Evolutionary conservation across 2,888 invertebrate species (phyloP).

Genomic region (Cancer borealis): DNA sequence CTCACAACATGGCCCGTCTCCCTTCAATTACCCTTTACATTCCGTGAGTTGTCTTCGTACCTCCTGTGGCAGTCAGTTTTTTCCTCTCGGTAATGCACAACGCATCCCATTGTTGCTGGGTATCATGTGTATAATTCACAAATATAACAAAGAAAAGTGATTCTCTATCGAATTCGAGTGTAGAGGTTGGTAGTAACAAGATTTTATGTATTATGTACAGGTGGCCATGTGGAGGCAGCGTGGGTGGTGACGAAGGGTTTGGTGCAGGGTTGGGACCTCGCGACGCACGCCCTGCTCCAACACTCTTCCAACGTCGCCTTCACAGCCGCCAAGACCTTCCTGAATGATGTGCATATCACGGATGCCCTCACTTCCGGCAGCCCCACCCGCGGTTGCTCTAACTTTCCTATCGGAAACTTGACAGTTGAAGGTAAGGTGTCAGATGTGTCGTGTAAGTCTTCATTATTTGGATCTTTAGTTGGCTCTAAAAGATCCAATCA

Average conservation of each 20-base stretch:
- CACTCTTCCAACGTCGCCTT: background rate
- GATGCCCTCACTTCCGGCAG: background rate
- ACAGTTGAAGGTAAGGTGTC: background rate
- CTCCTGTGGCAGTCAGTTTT: background rate
- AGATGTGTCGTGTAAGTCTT: background rate
- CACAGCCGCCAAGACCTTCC: conserved; percentile 53
- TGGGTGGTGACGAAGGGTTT: background rate
- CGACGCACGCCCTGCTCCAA: conserved; percentile 23
- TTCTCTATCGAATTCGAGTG: background rate
- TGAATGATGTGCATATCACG: background rate
- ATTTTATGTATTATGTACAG: background rate
- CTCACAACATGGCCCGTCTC: background rate
- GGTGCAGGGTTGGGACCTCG: conserved; percentile 54
- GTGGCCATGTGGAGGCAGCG: background rate
- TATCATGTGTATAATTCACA: background rate
- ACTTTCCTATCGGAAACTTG: background rate
- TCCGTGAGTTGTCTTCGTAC: background rate
- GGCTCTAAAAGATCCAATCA: background rate
- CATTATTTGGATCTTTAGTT: background rate
- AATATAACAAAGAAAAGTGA: background rate
- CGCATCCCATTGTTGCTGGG: background rate
- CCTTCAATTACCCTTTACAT: background rate
- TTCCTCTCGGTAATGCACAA: background rate
- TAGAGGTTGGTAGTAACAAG: background rate
- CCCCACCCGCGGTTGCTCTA: background rate